phyloP scores from a whole-genome alignment of 1,140 invertebrate species.

The Tetramorium parvispinum region DNA sequence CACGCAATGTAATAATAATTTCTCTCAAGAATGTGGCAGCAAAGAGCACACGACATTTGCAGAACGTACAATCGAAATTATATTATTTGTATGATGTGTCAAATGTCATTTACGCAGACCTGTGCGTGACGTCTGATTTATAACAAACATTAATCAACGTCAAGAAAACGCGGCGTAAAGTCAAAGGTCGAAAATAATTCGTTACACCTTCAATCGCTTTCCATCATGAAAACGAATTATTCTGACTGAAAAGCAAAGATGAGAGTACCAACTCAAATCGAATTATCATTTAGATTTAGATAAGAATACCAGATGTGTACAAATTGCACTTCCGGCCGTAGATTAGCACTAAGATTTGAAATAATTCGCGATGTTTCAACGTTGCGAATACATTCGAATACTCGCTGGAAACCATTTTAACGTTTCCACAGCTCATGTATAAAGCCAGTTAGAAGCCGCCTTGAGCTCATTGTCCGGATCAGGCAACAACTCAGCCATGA shows the following conservation, averaged over 20 bases:
- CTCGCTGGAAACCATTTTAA: slow-evolving; percentile 25
- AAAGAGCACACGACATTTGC: slow-evolving; percentile 40
- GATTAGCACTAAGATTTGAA: background rate
- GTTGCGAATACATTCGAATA: slow-evolving; percentile 18
- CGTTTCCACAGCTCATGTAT: background rate
- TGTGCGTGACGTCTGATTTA: slow-evolving; percentile 11
- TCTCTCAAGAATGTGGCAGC: background rate
- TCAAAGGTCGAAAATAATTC: background rate
- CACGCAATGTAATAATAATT: slow-evolving; percentile 25
- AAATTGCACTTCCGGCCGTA: background rate
- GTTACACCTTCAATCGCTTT: background rate
- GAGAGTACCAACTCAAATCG: background rate
- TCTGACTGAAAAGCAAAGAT: background rate
- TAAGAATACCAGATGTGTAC: background rate
- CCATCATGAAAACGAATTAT: background rate
- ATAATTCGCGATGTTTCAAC: background rate
- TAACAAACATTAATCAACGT: slow-evolving; percentile 35
- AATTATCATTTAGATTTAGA: background rate
- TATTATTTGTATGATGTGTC: slow-evolving; percentile 22
- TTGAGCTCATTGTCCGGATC: background rate
- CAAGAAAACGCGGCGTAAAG: background rate
- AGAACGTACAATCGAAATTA: slow-evolving; percentile 29
- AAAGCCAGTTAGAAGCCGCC: background rate
- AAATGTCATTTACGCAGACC: slow-evolving; percentile 5
- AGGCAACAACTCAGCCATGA: background rate